Conservation (phyloP, 92 coral and sea anemone species). For the Pocillopora meandrina region DNA sequence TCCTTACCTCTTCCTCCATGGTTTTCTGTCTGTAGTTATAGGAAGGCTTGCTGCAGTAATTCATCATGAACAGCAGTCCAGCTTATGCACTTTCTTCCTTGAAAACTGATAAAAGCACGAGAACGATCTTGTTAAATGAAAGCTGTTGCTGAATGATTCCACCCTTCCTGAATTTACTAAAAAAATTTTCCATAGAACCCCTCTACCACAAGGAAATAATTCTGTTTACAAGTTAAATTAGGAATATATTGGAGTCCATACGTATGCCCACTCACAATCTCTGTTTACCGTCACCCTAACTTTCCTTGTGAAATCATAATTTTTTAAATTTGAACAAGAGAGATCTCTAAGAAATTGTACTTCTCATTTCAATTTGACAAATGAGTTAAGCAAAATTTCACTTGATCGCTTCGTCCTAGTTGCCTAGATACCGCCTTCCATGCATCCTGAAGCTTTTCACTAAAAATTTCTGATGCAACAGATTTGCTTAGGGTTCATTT, state of each 20-base stretch:
- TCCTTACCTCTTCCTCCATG: constrained; percentile 18
- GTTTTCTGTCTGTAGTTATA: constrained; percentile 11
- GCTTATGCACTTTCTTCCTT: neutral
- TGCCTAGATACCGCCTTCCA: constrained; percentile 6
- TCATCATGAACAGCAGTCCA: neutral
- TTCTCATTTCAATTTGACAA: too few species aligned
- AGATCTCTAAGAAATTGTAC: too few species aligned
- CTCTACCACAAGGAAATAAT: too few species aligned
- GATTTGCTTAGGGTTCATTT: neutral
- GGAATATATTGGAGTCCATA: too few species aligned
- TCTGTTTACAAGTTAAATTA: neutral
- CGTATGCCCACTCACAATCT: too few species aligned
- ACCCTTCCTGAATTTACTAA: neutral
- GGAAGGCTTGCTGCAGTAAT: constrained; percentile 28
- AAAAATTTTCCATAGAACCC: neutral
- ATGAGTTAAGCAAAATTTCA: neutral
- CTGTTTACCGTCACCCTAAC: too few species aligned
- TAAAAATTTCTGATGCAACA: neutral
- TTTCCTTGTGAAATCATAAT: too few species aligned
- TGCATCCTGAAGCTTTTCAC: neutral
- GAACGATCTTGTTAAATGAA: neutral
- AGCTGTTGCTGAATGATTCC: neutral
- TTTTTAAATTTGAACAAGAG: too few species aligned
- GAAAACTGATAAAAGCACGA: neutral
- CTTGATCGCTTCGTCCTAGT: neutral